Evolutionary conservation across 1,140 invertebrate species (phyloP).

Genomic region (Drosophila pseudoobscura): DNA sequence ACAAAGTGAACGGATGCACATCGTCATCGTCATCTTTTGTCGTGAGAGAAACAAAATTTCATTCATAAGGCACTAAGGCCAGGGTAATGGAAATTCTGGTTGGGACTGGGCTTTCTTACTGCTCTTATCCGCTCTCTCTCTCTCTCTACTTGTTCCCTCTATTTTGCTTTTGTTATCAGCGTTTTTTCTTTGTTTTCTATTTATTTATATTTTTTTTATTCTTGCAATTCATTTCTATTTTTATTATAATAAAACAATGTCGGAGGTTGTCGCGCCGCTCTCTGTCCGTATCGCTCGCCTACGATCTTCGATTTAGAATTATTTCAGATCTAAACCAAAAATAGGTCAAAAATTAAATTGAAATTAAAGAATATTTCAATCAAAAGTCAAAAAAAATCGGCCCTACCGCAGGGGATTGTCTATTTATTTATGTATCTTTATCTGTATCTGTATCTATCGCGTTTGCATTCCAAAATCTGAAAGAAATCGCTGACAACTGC

Average conservation of each 20-base stretch:
- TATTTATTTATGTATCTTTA: slow-evolving; percentile 3
- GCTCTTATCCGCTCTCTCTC: no score
- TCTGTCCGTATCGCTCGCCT: no score
- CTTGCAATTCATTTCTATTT: slow-evolving; percentile 23
- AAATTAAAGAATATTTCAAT: neutral
- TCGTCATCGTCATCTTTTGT: no score
- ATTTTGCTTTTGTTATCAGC: neutral
- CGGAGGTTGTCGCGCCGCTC: no score
- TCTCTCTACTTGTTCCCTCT: neutral
- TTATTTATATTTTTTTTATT: neutral
- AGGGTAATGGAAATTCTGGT: no score
- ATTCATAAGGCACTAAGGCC: no score
- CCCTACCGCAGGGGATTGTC: neutral
- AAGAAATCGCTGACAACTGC: slow-evolving; percentile 27
- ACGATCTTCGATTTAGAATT: no score
- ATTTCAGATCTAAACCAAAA: no score
- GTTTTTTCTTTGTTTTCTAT: neutral
- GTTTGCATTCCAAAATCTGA: slow-evolving; percentile 37
- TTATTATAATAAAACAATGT: slow-evolving; percentile 5
- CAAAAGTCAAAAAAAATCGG: neutral
- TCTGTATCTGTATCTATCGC: slow-evolving; percentile 18
- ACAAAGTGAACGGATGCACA: no score
- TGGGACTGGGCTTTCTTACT: no score
- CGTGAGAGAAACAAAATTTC: no score
- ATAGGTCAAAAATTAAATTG: neutral